Evolutionary conservation across 2,113 vertebrate species (phyloP).

Genomic region (Isurus oxyrinchus): DNA sequence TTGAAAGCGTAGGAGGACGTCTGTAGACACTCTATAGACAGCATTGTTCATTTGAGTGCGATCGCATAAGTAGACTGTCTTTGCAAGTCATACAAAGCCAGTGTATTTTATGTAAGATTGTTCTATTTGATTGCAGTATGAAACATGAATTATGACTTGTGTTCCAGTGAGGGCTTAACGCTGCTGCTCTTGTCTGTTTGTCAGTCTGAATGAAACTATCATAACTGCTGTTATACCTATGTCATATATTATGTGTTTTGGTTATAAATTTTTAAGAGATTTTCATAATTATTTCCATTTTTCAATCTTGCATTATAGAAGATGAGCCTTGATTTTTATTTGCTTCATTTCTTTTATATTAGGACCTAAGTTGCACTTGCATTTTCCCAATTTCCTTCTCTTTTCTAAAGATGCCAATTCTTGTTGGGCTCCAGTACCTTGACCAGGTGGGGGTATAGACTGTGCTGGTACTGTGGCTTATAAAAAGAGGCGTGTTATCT

Average conservation of each 20-base stretch:
- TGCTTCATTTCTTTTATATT: not conserved
- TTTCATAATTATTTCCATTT: not conserved
- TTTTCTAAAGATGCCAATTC: not conserved
- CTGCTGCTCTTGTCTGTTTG: not conserved
- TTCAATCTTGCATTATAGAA: not conserved
- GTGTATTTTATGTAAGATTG: not conserved
- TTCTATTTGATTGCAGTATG: not conserved
- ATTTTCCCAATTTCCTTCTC: not conserved
- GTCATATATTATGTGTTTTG: not conserved
- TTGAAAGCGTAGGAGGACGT: not conserved
- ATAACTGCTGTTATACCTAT: not conserved
- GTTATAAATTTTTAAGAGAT: too few species aligned
- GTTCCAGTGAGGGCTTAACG: not conserved
- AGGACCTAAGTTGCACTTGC: not conserved
- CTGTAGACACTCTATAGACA: not conserved
- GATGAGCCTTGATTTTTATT: not conserved
- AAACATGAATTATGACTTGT: not conserved
- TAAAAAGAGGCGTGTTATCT: not conserved
- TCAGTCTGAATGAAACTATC: not conserved
- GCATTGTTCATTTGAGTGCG: slow-evolving; percentile 1
- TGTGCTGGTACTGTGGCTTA: not conserved
- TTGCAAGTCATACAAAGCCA: not conserved
- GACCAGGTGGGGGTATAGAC: not conserved
- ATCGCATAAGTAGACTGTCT: not conserved
- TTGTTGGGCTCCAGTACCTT: not conserved